Evolutionary conservation across 2,888 invertebrate genomes (phyloP).

Genomic region (Odontomyia ornata): DNA sequence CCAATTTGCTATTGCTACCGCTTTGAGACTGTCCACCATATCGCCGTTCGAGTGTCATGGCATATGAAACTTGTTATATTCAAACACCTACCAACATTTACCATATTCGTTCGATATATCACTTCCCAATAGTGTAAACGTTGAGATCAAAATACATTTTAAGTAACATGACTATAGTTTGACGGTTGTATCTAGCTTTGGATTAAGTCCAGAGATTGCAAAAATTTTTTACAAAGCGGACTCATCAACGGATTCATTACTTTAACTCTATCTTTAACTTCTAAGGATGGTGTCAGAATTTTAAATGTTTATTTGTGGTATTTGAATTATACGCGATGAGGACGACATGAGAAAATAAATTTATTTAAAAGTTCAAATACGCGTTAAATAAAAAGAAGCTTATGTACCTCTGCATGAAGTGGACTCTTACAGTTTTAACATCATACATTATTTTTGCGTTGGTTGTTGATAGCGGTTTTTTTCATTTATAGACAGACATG

Average conservation of each 20-base stretch:
- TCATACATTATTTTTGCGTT: conserved; percentile 11
- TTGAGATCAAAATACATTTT: conserved; percentile 34
- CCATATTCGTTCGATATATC: conserved; percentile 39
- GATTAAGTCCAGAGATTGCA: neutral
- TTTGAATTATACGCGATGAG: too few species aligned
- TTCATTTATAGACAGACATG: conserved; percentile 28
- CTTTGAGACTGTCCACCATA: neutral
- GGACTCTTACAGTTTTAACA: neutral
- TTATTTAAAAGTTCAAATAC: too few species aligned
- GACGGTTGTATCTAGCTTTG: neutral
- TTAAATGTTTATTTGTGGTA: too few species aligned
- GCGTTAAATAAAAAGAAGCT: neutral
- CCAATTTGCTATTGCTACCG: conserved; percentile 14
- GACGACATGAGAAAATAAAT: too few species aligned
- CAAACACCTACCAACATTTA: conserved; percentile 42
- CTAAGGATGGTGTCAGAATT: too few species aligned
- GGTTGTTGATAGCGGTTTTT: conserved; percentile 26
- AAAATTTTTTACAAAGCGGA: neutral
- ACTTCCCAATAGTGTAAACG: conserved; percentile 35
- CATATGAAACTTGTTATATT: conserved; percentile 41
- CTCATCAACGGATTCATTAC: neutral
- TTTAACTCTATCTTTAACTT: too few species aligned
- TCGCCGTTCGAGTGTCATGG: conserved; percentile 7
- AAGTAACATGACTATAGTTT: conserved; percentile 18
- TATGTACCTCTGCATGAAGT: neutral